Percentiles rank a stretch among this genome's conserved stretches.
These are phyloP conservation scores for Pygmarrhopalites habei DNA, from an alignment of 1,140 invertebrate species.

Conservation along the genomic window DNA sequence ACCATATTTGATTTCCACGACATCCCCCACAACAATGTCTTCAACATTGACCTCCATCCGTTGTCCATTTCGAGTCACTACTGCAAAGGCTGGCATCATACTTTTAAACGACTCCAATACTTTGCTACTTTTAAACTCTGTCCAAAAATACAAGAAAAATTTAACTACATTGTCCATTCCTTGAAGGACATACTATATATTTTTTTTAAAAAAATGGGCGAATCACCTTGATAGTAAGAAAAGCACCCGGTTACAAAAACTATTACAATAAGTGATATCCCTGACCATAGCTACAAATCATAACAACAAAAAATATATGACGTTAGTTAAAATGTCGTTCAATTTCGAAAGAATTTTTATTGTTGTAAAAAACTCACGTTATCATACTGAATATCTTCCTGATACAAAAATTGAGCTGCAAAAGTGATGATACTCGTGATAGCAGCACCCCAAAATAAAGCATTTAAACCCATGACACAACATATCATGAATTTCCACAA, in stretches of 20 bases:
- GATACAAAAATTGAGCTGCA: not conserved
- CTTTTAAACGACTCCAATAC: not conserved
- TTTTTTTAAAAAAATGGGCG: too few species aligned
- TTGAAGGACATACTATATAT: too few species aligned
- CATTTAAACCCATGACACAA: slow-evolving; percentile 24
- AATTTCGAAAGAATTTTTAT: too few species aligned
- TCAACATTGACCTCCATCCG: not conserved
- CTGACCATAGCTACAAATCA: slow-evolving; percentile 59
- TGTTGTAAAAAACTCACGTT: too few species aligned
- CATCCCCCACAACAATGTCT: not conserved
- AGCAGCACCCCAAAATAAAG: slow-evolving; percentile 22
- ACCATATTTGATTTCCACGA: not conserved
- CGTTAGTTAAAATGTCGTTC: too few species aligned
- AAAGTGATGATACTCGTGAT: slow-evolving; percentile 16
- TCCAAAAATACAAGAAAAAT: too few species aligned
- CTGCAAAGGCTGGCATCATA: not conserved
- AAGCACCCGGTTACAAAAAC: slow-evolving; percentile 94
- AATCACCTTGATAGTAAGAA: slow-evolving; percentile 96
- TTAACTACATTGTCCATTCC: not conserved
- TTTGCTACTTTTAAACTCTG: slow-evolving; percentile 82
- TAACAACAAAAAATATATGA: too few species aligned
- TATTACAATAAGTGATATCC: slow-evolving; percentile 87
- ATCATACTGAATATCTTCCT: not conserved
- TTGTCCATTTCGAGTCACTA: not conserved
- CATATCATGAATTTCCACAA: slow-evolving; percentile 14